phyloP scores from a whole-genome alignment of 2,797 vertebrate species.

The Pangasius sanitwongsei region DNA sequence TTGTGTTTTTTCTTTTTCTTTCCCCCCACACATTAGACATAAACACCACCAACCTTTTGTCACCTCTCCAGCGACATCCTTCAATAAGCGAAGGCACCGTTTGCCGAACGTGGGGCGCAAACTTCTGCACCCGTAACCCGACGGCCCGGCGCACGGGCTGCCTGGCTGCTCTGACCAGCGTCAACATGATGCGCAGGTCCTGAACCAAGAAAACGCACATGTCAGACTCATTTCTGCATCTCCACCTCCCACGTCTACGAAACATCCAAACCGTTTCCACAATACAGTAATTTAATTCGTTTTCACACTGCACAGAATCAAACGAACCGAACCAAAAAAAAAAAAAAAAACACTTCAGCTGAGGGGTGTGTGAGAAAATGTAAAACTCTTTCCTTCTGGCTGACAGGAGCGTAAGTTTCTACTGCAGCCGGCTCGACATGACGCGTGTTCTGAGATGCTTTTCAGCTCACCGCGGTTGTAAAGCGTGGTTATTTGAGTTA shows the following conservation, averaged over 20 bases:
- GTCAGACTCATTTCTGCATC: slow-evolving; percentile 62
- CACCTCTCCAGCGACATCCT: slow-evolving; percentile 82
- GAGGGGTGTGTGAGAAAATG: neutral
- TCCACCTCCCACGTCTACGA: neutral
- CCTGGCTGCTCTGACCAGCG: slow-evolving; percentile 79
- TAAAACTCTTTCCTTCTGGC: neutral
- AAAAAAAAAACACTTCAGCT: neutral
- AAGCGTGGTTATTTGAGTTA: neutral
- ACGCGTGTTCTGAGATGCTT: neutral
- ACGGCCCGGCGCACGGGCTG: slow-evolving; percentile 77
- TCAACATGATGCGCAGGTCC: slow-evolving; percentile 78
- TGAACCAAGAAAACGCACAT: slow-evolving; percentile 62
- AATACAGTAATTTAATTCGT: neutral
- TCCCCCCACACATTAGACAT: slow-evolving; percentile 63
- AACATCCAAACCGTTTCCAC: neutral
- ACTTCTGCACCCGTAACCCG: slow-evolving; percentile 78
- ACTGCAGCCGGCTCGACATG: neutral
- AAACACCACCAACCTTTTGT: slow-evolving; percentile 92
- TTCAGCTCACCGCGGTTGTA: neutral
- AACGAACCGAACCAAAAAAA: neutral
- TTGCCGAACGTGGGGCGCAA: slow-evolving; percentile 70
- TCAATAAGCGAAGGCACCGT: slow-evolving; percentile 74
- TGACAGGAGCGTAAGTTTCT: neutral
- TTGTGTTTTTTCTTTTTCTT: slow-evolving; percentile 63
- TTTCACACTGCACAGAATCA: neutral